Conservation (phyloP, 2,888 invertebrate genomes). For the Arctia plantaginis region DNA sequence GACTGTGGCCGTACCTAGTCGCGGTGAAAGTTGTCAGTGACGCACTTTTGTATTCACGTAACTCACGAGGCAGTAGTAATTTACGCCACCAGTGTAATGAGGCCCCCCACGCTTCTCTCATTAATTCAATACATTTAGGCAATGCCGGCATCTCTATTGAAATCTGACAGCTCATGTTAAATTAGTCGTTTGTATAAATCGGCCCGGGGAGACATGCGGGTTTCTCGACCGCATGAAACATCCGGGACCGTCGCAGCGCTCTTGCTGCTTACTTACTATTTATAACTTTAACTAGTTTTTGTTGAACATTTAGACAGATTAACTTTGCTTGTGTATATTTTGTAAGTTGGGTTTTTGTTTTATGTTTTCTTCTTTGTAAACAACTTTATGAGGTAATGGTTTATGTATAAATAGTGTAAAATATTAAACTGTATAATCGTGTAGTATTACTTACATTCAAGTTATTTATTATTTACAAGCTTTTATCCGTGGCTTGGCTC, state of each 20-base stretch:
- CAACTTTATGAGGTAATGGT: neutral
- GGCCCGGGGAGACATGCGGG: constrained; percentile 70
- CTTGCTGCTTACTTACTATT: constrained; percentile 28
- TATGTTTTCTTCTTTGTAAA: neutral
- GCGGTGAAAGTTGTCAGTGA: constrained; percentile 83
- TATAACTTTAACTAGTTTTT: constrained; percentile 27
- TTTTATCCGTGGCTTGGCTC: neutral
- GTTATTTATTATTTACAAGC: neutral
- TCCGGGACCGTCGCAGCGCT: constrained; percentile 60
- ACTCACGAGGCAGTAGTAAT: constrained; percentile 70
- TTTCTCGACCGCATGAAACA: constrained; percentile 61
- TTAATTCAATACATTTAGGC: constrained; percentile 58
- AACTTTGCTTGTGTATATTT: constrained; percentile 11
- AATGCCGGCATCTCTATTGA: constrained; percentile 56
- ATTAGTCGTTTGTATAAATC: constrained; percentile 70
- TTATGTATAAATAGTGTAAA: neutral
- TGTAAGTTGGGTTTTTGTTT: neutral
- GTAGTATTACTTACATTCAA: neutral
- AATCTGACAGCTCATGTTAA: constrained; percentile 62
- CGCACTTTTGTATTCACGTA: constrained; percentile 80
- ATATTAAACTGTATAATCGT: neutral
- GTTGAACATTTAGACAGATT: constrained; percentile 11
- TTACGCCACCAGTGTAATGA: constrained; percentile 69
- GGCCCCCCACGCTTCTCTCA: constrained; percentile 61
- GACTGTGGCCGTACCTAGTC: constrained; percentile 50